Percentiles rank a stretch among this genome's conserved stretches.
These are phyloP conservation scores for Venustaconcha ellipsiformis DNA, from an alignment of 1,140 invertebrate genomes.

Conservation along the genomic window DNA sequence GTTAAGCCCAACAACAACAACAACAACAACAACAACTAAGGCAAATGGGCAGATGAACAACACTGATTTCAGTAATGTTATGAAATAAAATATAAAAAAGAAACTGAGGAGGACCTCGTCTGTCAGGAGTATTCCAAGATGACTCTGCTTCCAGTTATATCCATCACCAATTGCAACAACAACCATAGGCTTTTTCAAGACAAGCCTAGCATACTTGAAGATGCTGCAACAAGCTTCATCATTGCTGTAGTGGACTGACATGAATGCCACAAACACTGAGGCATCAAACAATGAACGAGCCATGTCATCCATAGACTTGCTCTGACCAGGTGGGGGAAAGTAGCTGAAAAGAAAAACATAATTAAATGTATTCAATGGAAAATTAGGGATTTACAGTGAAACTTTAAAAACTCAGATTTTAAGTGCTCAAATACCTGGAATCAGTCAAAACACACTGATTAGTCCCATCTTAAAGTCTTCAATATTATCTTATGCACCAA, in stretches of 20 bases:
- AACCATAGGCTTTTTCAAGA: constrained; percentile 60
- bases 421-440: too few relatives aligned
- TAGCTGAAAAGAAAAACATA: constrained; percentile 44
- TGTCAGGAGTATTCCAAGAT: constrained; percentile 53
- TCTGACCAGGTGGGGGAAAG: constrained; percentile 35
- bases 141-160: constrained; percentile 55
- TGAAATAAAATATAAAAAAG: constrained; percentile 1
- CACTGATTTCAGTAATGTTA: too few relatives aligned
- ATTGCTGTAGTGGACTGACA: constrained; percentile 58
- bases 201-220: constrained; percentile 62
- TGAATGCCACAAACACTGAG: constrained; percentile 58
- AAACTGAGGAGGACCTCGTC: constrained; percentile 49
- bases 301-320: constrained; percentile 48
- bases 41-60: too few relatives aligned
- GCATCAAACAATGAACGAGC: constrained; percentile 55
- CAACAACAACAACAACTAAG: too few relatives aligned
- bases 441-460: too few relatives aligned
- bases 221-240: constrained; percentile 57
- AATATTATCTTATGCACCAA: too few relatives aligned
- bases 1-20: too few relatives aligned
- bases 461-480: too few relatives aligned
- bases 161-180: constrained; percentile 57
- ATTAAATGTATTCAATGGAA: too few relatives aligned
- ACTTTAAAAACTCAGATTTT: too few relatives aligned
- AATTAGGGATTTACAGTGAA: too few relatives aligned